These are phyloP conservation scores for Poeciliopsis occidentalis DNA, from an alignment of 2,113 vertebrate genomes.

Conservation along the genomic window DNA sequence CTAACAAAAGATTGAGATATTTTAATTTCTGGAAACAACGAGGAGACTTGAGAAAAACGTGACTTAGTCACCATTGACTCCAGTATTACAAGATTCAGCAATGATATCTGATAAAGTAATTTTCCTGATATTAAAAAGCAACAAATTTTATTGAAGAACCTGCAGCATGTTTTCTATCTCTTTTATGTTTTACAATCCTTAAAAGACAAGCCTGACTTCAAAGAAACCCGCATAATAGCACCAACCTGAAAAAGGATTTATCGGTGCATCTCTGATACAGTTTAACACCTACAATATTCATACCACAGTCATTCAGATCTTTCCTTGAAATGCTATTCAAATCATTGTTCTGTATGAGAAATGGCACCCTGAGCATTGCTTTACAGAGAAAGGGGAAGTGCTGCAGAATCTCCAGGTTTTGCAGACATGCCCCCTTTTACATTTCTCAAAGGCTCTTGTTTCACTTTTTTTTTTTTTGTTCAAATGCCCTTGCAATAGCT, in stretches of 20 bases:
- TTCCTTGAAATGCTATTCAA: constrained; percentile 51
- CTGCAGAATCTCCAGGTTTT: constrained; percentile 57
- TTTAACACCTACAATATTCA: constrained; percentile 32
- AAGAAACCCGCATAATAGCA: neutral
- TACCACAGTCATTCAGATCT: constrained; percentile 40
- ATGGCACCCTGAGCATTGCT: constrained; percentile 48
- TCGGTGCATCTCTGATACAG: neutral
- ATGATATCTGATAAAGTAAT: neutral
- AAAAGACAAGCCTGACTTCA: neutral
- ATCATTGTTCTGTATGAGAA: constrained; percentile 31
- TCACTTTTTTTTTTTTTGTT: constrained; percentile 73
- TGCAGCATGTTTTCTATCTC: neutral
- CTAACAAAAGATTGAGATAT: neutral
- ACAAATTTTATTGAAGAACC: neutral
- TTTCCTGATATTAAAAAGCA: neutral
- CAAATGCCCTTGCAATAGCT: constrained; percentile 68
- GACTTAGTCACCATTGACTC: neutral
- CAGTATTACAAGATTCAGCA: neutral
- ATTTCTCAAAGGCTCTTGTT: constrained; percentile 69
- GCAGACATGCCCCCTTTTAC: constrained; percentile 34
- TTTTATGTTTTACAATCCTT: neutral
- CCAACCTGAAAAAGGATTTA: neutral
- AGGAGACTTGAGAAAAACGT: neutral
- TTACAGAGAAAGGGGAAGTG: constrained; percentile 46
- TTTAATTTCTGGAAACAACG: neutral